phyloP scores from a whole-genome alignment of 2,113 vertebrate species.

The Paraplagusia blochii region DNA sequence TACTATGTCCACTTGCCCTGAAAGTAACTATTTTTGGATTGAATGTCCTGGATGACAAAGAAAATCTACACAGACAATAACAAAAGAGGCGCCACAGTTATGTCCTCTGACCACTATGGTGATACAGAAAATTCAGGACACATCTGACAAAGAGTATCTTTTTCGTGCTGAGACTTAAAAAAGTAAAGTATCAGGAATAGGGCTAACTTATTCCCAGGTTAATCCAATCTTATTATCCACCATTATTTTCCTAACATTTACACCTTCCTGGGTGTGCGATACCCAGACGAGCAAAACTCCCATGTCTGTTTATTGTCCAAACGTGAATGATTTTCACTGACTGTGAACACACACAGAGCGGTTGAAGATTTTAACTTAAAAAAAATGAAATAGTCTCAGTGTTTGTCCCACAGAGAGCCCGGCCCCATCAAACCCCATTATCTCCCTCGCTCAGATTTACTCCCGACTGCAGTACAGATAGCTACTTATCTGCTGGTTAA shows the following conservation, averaged over 20 bases:
- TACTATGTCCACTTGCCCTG: too few relatives aligned
- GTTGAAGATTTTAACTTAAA: constrained; percentile 6
- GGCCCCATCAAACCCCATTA: constrained; percentile 64
- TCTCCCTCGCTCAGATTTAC: constrained; percentile 68
- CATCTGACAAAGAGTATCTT: too few relatives aligned
- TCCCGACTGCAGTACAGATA: constrained; percentile 67
- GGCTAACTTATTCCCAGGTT: constrained; percentile 63
- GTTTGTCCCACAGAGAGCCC: constrained; percentile 59
- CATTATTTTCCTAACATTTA: constrained; percentile 27
- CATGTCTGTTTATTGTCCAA: background rate
- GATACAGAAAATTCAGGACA: background rate
- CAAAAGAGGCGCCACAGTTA: too few relatives aligned
- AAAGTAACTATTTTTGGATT: too few relatives aligned
- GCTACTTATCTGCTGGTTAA: constrained; percentile 72
- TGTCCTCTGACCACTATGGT: background rate
- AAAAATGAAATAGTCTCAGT: constrained; percentile 46
- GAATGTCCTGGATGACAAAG: too few relatives aligned
- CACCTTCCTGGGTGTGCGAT: constrained; percentile 34
- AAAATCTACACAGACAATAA: too few relatives aligned
- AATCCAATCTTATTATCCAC: constrained; percentile 63
- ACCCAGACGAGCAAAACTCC: constrained; percentile 8
- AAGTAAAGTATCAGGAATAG: constrained; percentile 57
- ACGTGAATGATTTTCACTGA: constrained; percentile 16
- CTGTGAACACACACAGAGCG: constrained; percentile 36
- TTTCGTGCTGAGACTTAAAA: constrained; percentile 25